Percentiles rank a stretch among this genome's conserved stretches.
phyloP scores from a whole-genome alignment of 2,797 vertebrate genomes.

The Glyptemys insculpta region DNA sequence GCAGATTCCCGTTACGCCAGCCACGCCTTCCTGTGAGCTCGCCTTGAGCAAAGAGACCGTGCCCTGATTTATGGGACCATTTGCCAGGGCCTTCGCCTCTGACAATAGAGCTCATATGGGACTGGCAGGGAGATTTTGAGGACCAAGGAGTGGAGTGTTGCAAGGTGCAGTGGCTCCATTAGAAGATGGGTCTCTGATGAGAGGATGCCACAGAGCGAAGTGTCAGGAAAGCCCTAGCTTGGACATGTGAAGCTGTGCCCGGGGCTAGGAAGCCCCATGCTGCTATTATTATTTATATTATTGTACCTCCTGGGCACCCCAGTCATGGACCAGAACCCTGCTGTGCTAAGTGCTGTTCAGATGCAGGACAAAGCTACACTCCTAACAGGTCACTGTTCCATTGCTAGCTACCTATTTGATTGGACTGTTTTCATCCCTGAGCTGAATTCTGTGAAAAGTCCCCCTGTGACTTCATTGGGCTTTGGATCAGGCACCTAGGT shows the following conservation, averaged over 20 bases:
- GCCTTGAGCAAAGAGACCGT: neutral
- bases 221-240: neutral
- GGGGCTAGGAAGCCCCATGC: neutral
- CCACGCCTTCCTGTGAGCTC: neutral
- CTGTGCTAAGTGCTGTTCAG: neutral
- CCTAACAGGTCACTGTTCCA: neutral
- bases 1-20: accelerated
- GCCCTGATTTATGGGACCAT: neutral
- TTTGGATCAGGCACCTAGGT: neutral
- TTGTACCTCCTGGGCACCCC: neutral
- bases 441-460: neutral
- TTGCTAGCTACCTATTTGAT: neutral
- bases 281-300: neutral
- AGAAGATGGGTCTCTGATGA: neutral
- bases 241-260: accelerated
- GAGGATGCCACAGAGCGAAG: neutral
- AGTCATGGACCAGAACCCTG: neutral
- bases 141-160: neutral
- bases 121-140: accelerated
- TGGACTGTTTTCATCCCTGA: neutral
- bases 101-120: neutral
- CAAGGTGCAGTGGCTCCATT: neutral
- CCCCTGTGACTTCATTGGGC: neutral
- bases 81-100: neutral
- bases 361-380: neutral